Evolutionary conservation across 1,140 invertebrate genomes (phyloP).

Genomic region (Drosophila bocqueti): DNA sequence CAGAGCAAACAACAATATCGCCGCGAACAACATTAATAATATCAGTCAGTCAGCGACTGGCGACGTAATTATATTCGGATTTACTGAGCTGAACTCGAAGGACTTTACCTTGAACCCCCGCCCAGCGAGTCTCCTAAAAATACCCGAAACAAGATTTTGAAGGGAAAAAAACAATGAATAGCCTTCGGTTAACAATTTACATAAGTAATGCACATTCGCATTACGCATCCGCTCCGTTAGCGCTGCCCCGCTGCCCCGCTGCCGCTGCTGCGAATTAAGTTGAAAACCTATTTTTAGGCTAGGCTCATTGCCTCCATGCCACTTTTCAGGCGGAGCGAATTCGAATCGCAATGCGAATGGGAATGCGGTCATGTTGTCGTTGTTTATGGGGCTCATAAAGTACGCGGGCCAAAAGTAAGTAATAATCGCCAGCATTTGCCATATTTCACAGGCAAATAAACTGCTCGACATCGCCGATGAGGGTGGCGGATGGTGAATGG

Average conservation of each 20-base stretch:
- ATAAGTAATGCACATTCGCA: constrained; percentile 33
- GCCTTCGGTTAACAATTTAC: constrained; percentile 29
- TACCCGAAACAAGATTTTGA: constrained; percentile 2
- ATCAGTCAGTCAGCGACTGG: constrained; percentile 38
- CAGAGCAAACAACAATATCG: constrained; percentile 33
- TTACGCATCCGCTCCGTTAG: constrained; percentile 40
- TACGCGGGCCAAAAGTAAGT: constrained; percentile 57
- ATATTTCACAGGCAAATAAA: constrained; percentile 80
- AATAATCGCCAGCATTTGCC: constrained; percentile 77
- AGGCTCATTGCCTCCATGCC: constrained; percentile 34
- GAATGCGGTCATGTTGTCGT: constrained; percentile 41
- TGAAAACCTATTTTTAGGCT: constrained; percentile 39
- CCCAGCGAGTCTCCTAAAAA: constrained; percentile 4
- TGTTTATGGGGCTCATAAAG: constrained; percentile 67
- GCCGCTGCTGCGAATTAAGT: constrained; percentile 20
- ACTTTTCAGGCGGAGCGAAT: constrained; percentile 30
- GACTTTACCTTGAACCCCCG: constrained; percentile 24
- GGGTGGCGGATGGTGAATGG: constrained; percentile 2
- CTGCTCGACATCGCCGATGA: constrained; percentile 26
- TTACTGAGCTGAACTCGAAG: constrained; percentile 8
- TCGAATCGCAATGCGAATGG: constrained; percentile 14
- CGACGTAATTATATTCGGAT: constrained; percentile 50
- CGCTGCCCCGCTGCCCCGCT: constrained; percentile 34
- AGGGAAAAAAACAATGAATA: not conserved
- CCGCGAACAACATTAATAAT: constrained; percentile 50